Evolutionary conservation across 1,140 invertebrate species (phyloP).

Genomic region (Parapsyche elsis): DNA sequence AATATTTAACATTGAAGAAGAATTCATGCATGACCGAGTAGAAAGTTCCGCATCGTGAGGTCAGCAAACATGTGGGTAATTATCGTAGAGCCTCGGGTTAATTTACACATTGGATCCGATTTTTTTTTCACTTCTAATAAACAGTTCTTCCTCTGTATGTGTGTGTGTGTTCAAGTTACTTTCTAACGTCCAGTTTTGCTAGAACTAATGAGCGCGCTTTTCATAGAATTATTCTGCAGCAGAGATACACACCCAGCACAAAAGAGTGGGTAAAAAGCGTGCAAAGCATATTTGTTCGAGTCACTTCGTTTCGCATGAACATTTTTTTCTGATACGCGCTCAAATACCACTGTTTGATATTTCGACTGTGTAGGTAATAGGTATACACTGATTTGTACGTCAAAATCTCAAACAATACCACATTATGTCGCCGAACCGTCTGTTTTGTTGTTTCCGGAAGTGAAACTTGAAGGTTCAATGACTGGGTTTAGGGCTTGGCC

Average conservation of each 20-base stretch:
- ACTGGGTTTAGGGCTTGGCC: conserved; percentile 11
- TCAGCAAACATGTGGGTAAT: conserved; percentile 30
- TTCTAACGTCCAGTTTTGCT: too few relatives aligned
- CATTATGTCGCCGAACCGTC: not conserved
- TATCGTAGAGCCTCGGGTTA: conserved; percentile 7
- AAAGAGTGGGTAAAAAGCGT: too few relatives aligned
- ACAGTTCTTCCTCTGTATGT: too few relatives aligned
- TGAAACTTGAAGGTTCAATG: conserved; percentile 28
- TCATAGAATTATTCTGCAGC: too few relatives aligned
- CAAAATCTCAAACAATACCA: conserved; percentile 11
- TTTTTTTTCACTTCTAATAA: not conserved
- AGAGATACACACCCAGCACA: too few relatives aligned
- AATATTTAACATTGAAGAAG: conserved; percentile 2
- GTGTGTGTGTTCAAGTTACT: too few relatives aligned
- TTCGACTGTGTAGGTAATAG: too few relatives aligned
- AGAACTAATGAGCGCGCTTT: too few relatives aligned
- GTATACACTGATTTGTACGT: not conserved
- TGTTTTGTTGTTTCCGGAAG: conserved; percentile 4
- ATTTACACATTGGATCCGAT: not conserved
- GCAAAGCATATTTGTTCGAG: too few relatives aligned
- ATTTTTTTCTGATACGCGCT: too few relatives aligned
- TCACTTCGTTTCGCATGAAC: too few relatives aligned
- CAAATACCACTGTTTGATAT: too few relatives aligned
- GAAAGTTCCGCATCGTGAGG: conserved; percentile 20
- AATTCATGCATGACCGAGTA: conserved; percentile 13